A percentile compares a stretch with the other conserved stretches of the same genome.
These are phyloP conservation scores for Asteroscopus sphinx DNA, from an alignment of 2,888 invertebrate genomes.

Conservation along the genomic window DNA sequence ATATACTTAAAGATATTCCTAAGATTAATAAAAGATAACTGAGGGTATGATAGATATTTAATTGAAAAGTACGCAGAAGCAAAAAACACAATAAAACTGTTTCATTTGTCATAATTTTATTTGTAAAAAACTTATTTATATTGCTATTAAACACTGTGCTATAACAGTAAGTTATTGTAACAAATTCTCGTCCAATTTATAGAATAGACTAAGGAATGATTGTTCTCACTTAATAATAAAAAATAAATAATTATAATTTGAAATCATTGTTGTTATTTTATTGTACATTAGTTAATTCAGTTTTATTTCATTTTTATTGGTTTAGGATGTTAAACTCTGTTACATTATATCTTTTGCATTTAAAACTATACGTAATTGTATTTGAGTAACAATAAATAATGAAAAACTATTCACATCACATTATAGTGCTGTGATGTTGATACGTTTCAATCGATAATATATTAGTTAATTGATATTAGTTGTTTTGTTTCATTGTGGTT, in stretches of 20 bases:
- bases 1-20: too few species aligned
- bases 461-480: too few species aligned
- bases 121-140: constrained; percentile 53
- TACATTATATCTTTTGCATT: not conserved
- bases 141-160: constrained; percentile 41
- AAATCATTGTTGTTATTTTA: constrained; percentile 22
- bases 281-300: constrained; percentile 13
- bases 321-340: not conserved
- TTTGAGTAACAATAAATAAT: too few species aligned
- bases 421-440: too few species aligned
- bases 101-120: constrained; percentile 42
- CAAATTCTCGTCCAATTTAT: constrained; percentile 42
- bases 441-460: too few species aligned
- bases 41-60: too few species aligned
- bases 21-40: too few species aligned
- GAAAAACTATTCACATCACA: too few species aligned
- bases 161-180: constrained; percentile 42
- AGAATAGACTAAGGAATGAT: constrained; percentile 52
- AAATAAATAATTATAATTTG: constrained; percentile 26
- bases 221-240: constrained; percentile 41
- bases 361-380: too few species aligned
- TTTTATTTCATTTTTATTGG: too few species aligned
- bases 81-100: constrained; percentile 3
- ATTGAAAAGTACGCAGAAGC: not conserved
- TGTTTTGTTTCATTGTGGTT: too few species aligned